Conservation (phyloP, 2,113 vertebrate species). For the Macrotis lagotis region DNA sequence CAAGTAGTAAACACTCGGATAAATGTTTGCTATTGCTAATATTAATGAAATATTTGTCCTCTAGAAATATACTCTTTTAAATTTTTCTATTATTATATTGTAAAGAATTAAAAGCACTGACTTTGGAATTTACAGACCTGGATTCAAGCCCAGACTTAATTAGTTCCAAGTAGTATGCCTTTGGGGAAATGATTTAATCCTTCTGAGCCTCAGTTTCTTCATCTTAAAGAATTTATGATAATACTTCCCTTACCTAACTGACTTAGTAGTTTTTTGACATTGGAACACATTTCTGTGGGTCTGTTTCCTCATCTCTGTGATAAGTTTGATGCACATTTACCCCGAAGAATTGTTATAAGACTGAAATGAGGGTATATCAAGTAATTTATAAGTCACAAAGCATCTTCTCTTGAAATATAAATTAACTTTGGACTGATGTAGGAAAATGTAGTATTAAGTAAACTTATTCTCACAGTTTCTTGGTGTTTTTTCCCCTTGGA, state of each 20-base stretch:
- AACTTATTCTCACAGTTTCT: not conserved
- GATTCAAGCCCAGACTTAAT: not conserved
- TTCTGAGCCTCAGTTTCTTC: not conserved
- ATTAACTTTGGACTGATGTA: not conserved
- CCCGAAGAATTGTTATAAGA: not conserved
- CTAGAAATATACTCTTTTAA: not conserved
- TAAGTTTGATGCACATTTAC: not conserved
- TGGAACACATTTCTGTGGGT: not conserved
- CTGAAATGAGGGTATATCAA: not conserved
- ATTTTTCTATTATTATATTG: not conserved
- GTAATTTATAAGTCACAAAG: not conserved
- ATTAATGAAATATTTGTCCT: not conserved
- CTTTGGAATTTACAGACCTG: not conserved
- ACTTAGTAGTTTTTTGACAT: not conserved
- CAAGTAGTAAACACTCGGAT: not conserved
- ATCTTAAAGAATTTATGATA: not conserved
- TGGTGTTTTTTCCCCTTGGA: constrained; percentile 5
- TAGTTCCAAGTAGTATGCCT: not conserved
- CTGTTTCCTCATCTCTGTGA: not conserved
- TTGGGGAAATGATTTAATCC: not conserved
- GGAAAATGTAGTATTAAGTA: not conserved
- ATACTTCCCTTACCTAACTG: not conserved
- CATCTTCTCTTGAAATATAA: not conserved
- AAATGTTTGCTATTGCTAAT: not conserved
- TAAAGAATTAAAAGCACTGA: not conserved